phyloP scores from a whole-genome alignment of 1,140 invertebrate species.

The Pseudomyrmex flavicornis region DNA sequence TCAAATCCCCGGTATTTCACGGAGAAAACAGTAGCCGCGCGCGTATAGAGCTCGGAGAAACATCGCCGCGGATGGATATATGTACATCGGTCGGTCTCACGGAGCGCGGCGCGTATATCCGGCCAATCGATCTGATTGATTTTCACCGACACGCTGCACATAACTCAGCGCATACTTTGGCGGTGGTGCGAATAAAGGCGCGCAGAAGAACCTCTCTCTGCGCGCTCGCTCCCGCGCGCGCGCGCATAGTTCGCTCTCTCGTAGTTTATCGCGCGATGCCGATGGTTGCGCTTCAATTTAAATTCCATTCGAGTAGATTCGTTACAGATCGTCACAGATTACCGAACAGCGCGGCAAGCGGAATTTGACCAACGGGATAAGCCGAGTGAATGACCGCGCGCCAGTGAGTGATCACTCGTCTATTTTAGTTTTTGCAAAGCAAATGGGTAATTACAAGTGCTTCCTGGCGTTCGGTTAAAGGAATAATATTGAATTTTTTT shows the following conservation, averaged over 20 bases:
- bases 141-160: constrained; percentile 7
- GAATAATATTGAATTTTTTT: too few species aligned
- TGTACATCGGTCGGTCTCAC: neutral
- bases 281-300: constrained; percentile 46
- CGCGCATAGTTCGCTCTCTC: constrained; percentile 25
- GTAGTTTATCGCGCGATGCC: constrained; percentile 47
- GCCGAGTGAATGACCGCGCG: constrained; percentile 44
- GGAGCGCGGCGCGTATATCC: too few species aligned
- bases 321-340: constrained; percentile 57
- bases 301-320: constrained; percentile 54
- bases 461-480: neutral
- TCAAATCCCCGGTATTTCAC: neutral
- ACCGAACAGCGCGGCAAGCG: constrained; percentile 26
- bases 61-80: neutral
- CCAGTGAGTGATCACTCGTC: constrained; percentile 7
- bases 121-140: constrained; percentile 24
- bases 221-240: too few species aligned
- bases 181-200: constrained; percentile 49
- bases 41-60: neutral
- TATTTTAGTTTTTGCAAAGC: neutral
- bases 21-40: neutral
- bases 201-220: constrained; percentile 8
- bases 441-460: neutral
- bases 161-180: constrained; percentile 43
- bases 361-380: constrained; percentile 52